Base-by-base conservation (phyloP, 2,888 invertebrate species). In the Philaethria dido region DNA sequence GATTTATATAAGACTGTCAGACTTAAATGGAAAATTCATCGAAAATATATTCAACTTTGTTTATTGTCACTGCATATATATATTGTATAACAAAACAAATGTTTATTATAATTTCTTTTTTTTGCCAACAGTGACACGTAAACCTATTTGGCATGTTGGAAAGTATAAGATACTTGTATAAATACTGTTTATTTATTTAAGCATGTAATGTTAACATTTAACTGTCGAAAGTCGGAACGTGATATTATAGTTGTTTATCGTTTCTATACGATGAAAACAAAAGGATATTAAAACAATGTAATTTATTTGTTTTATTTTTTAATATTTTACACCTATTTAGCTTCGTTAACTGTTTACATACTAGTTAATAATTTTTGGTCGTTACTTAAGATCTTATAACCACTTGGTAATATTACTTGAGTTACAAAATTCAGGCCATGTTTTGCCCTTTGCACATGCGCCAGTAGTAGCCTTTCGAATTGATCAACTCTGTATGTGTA, bases 401-500 rank as follows among this genome's bases (percentile, higher is more conserved):
- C 14, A 33, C 33, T 45, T 18, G 25, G 33, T 45, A 18, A 45
- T 57, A 14, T 29, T 29, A 42, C 1, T 2, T 29, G 29, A 18
- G 8, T 25, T 57, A 20, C 16, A 14, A 60, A 16, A 42, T 62
- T 80, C 68, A 87, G 13, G 80, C 74, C 66, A 83, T 74, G 22
- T 86, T 82, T 68, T 91, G 91, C 47, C 88, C 88, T 77, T 82
- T 93, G 78, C 95, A 94, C 80, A 96, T 93, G 60, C 93, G 92
- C 85, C 94, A 94, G 82, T 97, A 97, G 44, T 94, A 86, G 2
- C 95, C 95, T 74, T 94, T 93, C 64, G 89, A 84, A 42, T 86
- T 89, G 82, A 96, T 92, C 14, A 97, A 88, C 74, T 96, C 95
- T 1, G 94, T 88, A 76, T 97, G 97, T 1, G 95, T 95, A 45